phyloP scores from a whole-genome alignment of 2,888 invertebrate species.

The Myathropa florea region DNA sequence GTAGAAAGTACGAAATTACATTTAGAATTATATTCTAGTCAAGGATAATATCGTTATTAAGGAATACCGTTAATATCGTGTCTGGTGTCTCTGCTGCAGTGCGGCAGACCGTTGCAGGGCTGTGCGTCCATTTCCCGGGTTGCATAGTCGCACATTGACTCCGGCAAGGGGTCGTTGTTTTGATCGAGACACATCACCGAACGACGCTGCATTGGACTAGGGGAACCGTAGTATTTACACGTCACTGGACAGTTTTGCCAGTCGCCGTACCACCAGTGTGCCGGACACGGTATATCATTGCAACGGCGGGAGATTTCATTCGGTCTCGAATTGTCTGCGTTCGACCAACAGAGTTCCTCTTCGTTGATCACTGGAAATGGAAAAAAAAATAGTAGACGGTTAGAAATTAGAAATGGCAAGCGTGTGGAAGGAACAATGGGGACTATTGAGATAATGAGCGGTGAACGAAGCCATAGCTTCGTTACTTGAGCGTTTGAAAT shows the following conservation, averaged over 20 bases:
- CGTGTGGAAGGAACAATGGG: background rate
- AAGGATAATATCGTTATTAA: conserved; percentile 66
- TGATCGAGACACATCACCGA: conserved; percentile 89
- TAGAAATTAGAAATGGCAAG: background rate
- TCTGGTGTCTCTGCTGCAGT: conserved; percentile 73
- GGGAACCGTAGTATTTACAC: conserved; percentile 81
- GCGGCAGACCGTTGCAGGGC: conserved; percentile 82
- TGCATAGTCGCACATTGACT: conserved; percentile 86
- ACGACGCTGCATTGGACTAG: conserved; percentile 83
- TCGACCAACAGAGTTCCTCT: conserved; percentile 83
- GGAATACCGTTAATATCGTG: background rate
- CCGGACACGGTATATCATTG: conserved; percentile 85
- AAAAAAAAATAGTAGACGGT: background rate
- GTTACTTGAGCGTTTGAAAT: too few relatives aligned
- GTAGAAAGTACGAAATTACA: conserved; percentile 57
- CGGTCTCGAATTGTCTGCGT: conserved; percentile 82
- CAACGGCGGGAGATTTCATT: conserved; percentile 85
- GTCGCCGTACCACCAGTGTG: conserved; percentile 93
- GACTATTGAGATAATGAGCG: too few relatives aligned
- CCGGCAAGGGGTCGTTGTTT: conserved; percentile 88
- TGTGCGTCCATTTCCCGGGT: conserved; percentile 86
- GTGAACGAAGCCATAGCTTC: too few relatives aligned
- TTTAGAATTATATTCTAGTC: conserved; percentile 64
- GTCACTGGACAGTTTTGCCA: conserved; percentile 92
- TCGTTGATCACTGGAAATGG: conserved; percentile 83